phyloP scores from a whole-genome alignment of 2,888 invertebrate genomes.

The Eupithecia insigniata region DNA sequence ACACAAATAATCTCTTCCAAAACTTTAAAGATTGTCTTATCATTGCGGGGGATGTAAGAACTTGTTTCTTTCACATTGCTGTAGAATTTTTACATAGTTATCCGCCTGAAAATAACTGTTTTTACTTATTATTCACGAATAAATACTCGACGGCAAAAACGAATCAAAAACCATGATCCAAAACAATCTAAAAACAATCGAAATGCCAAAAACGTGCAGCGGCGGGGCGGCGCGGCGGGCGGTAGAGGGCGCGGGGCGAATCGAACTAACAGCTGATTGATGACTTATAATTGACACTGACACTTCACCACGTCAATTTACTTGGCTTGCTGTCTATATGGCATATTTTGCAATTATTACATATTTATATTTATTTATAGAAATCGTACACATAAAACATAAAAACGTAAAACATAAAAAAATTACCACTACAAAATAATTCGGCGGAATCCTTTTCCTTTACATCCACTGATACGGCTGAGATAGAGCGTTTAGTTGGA shows the following conservation, averaged over 20 bases:
- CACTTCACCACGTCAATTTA: not conserved
- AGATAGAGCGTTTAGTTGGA: no score
- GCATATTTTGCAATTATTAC: no score
- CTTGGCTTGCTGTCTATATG: no score
- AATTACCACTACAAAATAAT: no score
- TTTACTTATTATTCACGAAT: not conserved
- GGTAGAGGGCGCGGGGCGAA: not conserved
- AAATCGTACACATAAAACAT: no score
- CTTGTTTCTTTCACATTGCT: constrained; percentile 66
- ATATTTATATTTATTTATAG: no score
- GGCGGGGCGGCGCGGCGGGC: no score
- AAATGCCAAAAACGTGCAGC: not conserved
- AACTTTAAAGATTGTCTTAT: constrained; percentile 76
- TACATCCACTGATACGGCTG: no score
- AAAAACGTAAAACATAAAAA: no score
- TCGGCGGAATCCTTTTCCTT: no score
- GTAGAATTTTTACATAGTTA: constrained; percentile 9
- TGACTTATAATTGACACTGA: not conserved
- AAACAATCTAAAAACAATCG: not conserved
- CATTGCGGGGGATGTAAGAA: constrained; percentile 67
- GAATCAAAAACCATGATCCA: not conserved
- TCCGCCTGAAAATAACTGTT: not conserved
- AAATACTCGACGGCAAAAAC: not conserved
- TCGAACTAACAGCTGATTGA: not conserved
- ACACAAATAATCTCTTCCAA: constrained; percentile 72